phyloP scores from a whole-genome alignment of 2,888 invertebrate genomes.

The Zelleria hepariella region DNA sequence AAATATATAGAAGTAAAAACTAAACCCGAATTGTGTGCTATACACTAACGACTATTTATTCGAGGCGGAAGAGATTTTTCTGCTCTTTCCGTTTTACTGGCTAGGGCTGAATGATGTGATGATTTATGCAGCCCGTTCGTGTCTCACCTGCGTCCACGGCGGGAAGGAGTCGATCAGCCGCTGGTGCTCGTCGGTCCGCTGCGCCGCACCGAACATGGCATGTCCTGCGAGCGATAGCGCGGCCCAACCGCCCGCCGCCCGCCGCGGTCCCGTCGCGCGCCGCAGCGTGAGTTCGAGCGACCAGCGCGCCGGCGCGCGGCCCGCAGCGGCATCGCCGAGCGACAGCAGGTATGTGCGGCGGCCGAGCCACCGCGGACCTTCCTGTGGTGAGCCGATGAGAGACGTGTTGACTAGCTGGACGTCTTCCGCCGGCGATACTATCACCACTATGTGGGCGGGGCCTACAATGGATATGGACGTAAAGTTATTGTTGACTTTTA shows the following conservation, averaged over 20 bases:
- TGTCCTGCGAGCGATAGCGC: conserved; percentile 75
- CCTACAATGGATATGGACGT: too few relatives aligned
- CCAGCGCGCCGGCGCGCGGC: conserved; percentile 9
- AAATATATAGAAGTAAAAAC: too few relatives aligned
- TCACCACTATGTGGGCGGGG: conserved; percentile 1
- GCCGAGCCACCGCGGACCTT: not conserved
- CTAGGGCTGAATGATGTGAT: not conserved
- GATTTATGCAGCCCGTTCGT: not conserved
- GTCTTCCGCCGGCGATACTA: not conserved
- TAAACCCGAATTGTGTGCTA: too few relatives aligned
- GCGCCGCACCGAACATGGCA: conserved; percentile 71
- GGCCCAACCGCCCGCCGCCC: conserved; percentile 24
- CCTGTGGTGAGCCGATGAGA: not conserved
- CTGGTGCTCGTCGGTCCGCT: conserved; percentile 59
- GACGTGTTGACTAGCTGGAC: not conserved
- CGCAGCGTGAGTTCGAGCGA: conserved; percentile 2
- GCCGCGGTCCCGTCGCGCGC: not conserved
- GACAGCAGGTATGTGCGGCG: conserved; percentile 22
- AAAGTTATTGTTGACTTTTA: too few relatives aligned
- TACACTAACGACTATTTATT: too few relatives aligned
- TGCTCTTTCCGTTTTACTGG: too few relatives aligned
- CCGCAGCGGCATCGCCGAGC: conserved; percentile 15
- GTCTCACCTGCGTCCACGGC: conserved; percentile 71
- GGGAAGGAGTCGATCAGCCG: conserved; percentile 74
- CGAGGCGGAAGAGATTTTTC: too few relatives aligned